phyloP scores from a whole-genome alignment of 2,797 vertebrate genomes.

The Cirrhinus mrigala region DNA sequence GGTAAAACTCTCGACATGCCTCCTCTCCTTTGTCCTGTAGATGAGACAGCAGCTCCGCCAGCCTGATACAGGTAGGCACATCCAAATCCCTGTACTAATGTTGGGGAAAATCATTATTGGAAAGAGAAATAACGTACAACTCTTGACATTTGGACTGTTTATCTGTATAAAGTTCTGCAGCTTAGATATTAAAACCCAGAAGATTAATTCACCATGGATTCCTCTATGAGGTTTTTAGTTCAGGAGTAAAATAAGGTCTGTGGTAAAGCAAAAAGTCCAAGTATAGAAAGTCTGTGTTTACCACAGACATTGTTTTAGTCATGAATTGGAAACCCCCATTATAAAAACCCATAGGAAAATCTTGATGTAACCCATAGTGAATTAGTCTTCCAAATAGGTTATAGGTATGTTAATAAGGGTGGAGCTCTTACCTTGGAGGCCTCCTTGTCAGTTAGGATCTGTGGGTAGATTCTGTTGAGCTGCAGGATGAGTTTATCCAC shows the following conservation, averaged over 20 bases:
- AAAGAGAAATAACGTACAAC: background rate
- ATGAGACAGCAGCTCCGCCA: constrained; percentile 87
- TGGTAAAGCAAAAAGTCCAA: background rate
- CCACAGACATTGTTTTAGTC: background rate
- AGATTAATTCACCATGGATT: background rate
- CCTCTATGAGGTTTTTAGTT: background rate
- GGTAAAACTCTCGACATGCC: constrained; percentile 94
- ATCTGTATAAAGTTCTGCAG: background rate
- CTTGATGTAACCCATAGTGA: background rate
- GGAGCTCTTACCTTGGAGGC: constrained; percentile 86
- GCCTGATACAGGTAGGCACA: constrained; percentile 82
- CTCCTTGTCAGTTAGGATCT: constrained; percentile 94
- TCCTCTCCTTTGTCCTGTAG: constrained; percentile 89
- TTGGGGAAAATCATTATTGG: background rate
- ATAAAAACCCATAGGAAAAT: background rate
- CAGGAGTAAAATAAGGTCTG: background rate
- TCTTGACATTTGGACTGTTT: background rate
- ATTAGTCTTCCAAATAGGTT: background rate
- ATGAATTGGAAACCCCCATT: background rate
- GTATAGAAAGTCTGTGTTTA: background rate
- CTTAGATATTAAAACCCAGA: background rate
- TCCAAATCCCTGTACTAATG: constrained; percentile 91
- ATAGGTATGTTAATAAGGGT: background rate
- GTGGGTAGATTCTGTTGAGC: constrained; percentile 96
- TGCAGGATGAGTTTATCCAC: constrained; percentile 95